Conservation (phyloP, 1,140 invertebrate species). For the Tetramorium parvispinum region DNA sequence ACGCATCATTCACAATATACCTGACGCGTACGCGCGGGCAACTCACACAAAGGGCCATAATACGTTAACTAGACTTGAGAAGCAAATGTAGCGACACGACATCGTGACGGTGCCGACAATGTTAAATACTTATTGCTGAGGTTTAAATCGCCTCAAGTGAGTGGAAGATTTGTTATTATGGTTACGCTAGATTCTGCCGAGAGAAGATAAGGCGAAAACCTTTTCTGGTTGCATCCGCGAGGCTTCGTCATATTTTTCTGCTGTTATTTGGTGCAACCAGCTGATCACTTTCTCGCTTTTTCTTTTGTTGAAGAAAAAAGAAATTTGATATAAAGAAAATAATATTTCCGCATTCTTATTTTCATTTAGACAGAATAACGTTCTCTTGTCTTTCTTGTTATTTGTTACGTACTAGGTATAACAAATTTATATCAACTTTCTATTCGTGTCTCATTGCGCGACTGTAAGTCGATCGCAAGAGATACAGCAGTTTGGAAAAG, state of each 20-base stretch:
- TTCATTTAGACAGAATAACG: not conserved
- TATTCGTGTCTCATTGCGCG: not conserved
- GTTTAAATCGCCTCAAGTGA: conserved; percentile 77
- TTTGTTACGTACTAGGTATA: not conserved
- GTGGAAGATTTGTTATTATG: conserved; percentile 79
- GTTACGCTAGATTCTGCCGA: conserved; percentile 48
- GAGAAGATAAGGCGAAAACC: conserved; percentile 66
- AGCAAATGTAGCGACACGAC: conserved; percentile 74
- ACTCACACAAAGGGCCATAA: conserved; percentile 55
- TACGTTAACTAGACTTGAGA: conserved; percentile 56
- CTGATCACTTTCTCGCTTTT: not conserved
- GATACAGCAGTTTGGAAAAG: not conserved
- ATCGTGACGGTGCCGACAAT: conserved; percentile 29
- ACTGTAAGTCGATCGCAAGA: not conserved
- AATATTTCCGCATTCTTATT: not conserved
- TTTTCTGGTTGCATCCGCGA: not conserved
- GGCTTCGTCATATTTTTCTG: not conserved
- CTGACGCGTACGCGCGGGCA: not conserved
- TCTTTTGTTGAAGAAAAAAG: not conserved
- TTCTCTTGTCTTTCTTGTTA: not conserved
- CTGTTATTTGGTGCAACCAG: not conserved
- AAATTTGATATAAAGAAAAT: not conserved
- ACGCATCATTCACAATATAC: conserved; percentile 58
- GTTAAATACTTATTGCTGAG: conserved; percentile 70
- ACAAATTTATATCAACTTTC: not conserved